These are phyloP conservation scores for Piprites chloris DNA, from an alignment of 2,113 vertebrate genomes.

Conservation along the genomic window DNA sequence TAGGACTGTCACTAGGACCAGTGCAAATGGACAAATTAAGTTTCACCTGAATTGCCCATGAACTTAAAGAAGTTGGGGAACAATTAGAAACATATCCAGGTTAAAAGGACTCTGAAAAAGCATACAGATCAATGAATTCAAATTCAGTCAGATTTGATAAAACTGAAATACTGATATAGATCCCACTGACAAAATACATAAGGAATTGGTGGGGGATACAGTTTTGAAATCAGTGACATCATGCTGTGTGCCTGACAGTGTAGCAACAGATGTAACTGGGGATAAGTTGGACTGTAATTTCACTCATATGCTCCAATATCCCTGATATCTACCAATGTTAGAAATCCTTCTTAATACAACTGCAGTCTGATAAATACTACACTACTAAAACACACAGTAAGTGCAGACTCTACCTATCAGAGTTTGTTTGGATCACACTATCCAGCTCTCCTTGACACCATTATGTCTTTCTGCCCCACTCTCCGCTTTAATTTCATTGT, in stretches of 20 bases:
- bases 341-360: background rate
- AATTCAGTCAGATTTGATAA: background rate
- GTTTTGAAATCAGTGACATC: background rate
- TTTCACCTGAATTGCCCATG: background rate
- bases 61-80: background rate
- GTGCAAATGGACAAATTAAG: background rate
- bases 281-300: background rate
- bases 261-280: background rate
- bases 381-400: slow-evolving; percentile 1
- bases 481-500: slow-evolving; percentile 38
- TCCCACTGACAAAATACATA: background rate
- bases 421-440: background rate
- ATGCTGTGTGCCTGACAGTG: background rate
- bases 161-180: background rate
- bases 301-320: background rate
- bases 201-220: background rate
- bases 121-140: background rate
- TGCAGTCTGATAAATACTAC: background rate
- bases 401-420: background rate
- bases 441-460: background rate
- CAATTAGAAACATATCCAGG: background rate
- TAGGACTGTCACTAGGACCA: background rate
- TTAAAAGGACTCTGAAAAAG: background rate
- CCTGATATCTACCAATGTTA: background rate
- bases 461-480: background rate